phyloP scores from a whole-genome alignment of 2,888 invertebrate species.

The Agrotis ipsilon region DNA sequence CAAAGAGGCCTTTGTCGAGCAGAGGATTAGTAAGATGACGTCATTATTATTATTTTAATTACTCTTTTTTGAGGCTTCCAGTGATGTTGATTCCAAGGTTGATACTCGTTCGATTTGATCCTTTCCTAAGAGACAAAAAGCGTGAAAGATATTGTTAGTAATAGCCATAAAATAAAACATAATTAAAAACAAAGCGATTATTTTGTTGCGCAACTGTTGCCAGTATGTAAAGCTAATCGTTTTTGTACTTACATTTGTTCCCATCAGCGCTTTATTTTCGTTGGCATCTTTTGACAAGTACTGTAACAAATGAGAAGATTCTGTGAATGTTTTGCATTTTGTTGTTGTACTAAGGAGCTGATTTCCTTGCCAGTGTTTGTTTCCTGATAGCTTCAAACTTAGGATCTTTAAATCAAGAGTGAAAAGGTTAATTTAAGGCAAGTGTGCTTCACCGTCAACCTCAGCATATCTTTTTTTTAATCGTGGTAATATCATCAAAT shows the following conservation, averaged over 20 bases:
- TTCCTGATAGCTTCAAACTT: too few species aligned
- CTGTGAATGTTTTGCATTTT: neutral
- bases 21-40: too few species aligned
- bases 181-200: conserved; percentile 30
- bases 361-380: too few species aligned
- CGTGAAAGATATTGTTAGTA: conserved; percentile 38
- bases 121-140: conserved; percentile 55
- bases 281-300: conserved; percentile 23
- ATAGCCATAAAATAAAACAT: conserved; percentile 8
- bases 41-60: conserved; percentile 23
- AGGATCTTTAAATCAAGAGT: too few species aligned
- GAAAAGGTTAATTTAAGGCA: too few species aligned
- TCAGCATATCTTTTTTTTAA: too few species aligned
- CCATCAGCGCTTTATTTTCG: neutral
- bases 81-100: conserved; percentile 57
- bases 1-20: too few species aligned
- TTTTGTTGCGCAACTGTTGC: conserved; percentile 37
- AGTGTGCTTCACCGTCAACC: too few species aligned
- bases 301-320: conserved; percentile 41
- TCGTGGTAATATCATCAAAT: too few species aligned
- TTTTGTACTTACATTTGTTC: conserved; percentile 18
- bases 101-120: conserved; percentile 34
- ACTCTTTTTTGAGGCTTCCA: conserved; percentile 61
- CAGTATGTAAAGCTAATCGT: neutral
- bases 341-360: too few species aligned